Evolutionary conservation across 2,797 vertebrate species (phyloP).

Genomic region (Poecilia velifera): DNA sequence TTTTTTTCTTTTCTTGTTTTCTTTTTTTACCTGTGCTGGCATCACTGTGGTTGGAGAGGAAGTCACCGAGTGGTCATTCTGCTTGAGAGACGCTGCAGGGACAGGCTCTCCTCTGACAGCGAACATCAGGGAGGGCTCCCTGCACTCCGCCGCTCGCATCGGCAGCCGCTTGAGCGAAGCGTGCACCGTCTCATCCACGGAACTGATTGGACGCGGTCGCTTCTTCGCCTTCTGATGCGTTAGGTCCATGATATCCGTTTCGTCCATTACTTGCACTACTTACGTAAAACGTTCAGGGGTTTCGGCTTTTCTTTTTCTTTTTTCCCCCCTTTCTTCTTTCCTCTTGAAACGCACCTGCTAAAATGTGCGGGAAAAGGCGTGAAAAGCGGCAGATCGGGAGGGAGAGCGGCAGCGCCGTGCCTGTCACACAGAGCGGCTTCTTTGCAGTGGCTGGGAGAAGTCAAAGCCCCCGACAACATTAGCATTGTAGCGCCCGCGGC

Average conservation of each 20-base stretch:
- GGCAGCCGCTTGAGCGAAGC: constrained; percentile 89
- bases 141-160: constrained; percentile 84
- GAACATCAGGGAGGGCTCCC: constrained; percentile 87
- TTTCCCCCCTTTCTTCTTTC: neutral
- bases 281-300: constrained; percentile 18
- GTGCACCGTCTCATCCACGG: constrained; percentile 74
- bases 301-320: neutral
- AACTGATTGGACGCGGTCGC: constrained; percentile 78
- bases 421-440: constrained; percentile 72
- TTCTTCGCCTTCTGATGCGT: constrained; percentile 81
- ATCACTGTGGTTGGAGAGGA: constrained; percentile 89
- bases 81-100: constrained; percentile 85
- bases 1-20: no score
- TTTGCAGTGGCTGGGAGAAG: constrained; percentile 80
- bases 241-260: constrained; percentile 82
- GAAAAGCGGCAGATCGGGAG: constrained; percentile 37
- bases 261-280: constrained; percentile 79
- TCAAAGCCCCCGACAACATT: constrained; percentile 82
- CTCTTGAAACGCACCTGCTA: constrained; percentile 35
- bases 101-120: constrained; percentile 88
- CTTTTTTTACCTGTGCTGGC: constrained; percentile 88
- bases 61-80: constrained; percentile 84
- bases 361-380: constrained; percentile 38
- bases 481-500: constrained; percentile 77
- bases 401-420: constrained; percentile 59